A percentile compares a stretch with the other conserved stretches of the same genome.
These are phyloP conservation scores for Acanthiza pusilla DNA, from an alignment of 2,797 vertebrate species.

Conservation along the genomic window DNA sequence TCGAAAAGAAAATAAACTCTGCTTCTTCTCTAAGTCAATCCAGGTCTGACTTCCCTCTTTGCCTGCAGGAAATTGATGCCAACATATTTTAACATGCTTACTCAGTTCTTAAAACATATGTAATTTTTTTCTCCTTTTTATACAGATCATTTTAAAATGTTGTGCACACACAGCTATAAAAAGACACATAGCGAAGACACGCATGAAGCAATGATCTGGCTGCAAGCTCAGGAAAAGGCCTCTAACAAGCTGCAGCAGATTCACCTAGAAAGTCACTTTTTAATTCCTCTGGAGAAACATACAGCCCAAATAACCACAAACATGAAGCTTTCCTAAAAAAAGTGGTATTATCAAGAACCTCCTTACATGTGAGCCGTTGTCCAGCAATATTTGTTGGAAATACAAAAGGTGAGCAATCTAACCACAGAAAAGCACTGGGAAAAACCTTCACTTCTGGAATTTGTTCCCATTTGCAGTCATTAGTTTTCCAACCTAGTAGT, in stretches of 20 bases:
- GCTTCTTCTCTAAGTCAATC: too few species aligned
- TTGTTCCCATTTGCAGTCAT: background rate
- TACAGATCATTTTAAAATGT: accelerated
- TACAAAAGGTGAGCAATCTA: background rate
- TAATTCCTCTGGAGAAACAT: background rate
- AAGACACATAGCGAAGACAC: background rate
- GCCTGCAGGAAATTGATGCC: background rate
- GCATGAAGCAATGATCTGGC: background rate
- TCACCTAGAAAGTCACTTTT: background rate
- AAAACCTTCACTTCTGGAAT: background rate
- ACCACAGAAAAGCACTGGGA: background rate
- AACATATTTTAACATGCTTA: background rate
- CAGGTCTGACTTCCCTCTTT: background rate
- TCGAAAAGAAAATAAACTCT: background rate
- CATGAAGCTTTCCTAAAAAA: background rate
- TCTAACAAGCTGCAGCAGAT: background rate
- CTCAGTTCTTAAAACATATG: background rate
- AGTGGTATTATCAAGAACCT: background rate
- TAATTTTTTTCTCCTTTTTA: background rate
- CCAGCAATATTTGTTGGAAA: background rate
- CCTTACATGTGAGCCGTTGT: background rate
- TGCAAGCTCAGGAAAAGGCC: background rate
- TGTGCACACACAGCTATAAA: background rate
- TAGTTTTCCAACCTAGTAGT: background rate
- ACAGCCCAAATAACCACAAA: background rate